A percentile compares a stretch with the other conserved stretches of the same genome.
These are phyloP conservation scores for Pipistrellus pygmaeus DNA, from an alignment of 2,797 vertebrate species.

Conservation along the genomic window DNA sequence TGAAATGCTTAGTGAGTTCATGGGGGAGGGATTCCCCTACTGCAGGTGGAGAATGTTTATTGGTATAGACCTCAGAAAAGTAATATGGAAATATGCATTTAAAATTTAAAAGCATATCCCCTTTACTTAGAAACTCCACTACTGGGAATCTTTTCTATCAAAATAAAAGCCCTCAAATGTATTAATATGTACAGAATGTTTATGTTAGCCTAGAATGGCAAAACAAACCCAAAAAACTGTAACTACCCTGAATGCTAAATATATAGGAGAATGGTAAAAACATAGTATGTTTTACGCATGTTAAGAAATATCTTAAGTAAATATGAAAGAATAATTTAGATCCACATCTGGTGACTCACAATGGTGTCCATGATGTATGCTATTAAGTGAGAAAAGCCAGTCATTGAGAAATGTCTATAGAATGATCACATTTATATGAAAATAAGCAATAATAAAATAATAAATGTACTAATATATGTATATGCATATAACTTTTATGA, in stretches of 20 bases:
- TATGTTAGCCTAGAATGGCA: not conserved
- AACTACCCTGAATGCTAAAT: not conserved
- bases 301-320: not conserved
- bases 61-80: not conserved
- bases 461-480: not conserved
- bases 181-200: not conserved
- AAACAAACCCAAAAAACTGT: not conserved
- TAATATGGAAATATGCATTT: not conserved
- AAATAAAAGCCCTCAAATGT: not conserved
- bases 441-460: not conserved
- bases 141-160: not conserved
- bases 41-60: not conserved
- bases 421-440: not conserved
- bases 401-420: not conserved
- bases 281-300: not conserved
- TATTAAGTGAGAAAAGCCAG: not conserved
- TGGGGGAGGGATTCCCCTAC: not conserved
- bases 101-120: not conserved
- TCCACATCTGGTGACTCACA: not conserved
- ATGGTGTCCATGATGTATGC: not conserved
- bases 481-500: not conserved
- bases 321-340: not conserved
- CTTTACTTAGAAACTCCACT: not conserved
- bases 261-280: not conserved
- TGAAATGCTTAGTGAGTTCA: not conserved